Conservation (phyloP, 2,797 vertebrate species). For the Fundulus diaphanus region DNA sequence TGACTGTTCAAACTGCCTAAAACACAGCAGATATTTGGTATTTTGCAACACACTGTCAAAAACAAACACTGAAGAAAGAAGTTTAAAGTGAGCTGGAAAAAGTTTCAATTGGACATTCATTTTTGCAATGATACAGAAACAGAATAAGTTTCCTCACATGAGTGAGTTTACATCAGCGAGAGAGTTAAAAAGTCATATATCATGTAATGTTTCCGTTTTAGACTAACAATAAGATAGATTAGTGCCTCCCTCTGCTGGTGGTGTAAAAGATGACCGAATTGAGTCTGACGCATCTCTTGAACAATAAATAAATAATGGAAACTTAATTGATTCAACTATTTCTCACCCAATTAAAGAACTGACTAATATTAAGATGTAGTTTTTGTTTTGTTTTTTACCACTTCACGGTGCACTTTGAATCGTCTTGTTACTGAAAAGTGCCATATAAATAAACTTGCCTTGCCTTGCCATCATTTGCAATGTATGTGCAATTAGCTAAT, state of each 20-base stretch:
- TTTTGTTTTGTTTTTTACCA: too few relatives aligned
- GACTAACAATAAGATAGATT: not conserved
- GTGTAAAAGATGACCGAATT: not conserved
- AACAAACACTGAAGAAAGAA: not conserved
- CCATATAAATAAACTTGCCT: too few relatives aligned
- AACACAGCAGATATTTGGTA: constrained; percentile 20
- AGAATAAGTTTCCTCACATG: not conserved
- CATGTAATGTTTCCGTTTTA: not conserved
- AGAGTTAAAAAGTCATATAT: too few relatives aligned
- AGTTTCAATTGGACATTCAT: not conserved
- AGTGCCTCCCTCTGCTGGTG: constrained; percentile 70
- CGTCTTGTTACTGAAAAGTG: too few relatives aligned
- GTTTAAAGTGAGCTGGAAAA: not conserved
- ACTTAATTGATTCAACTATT: not conserved
- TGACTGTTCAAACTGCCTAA: constrained; percentile 25
- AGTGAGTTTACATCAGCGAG: not conserved
- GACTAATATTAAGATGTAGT: not conserved
- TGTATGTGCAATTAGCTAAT: not conserved
- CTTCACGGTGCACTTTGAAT: too few relatives aligned
- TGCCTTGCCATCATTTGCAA: too few relatives aligned
- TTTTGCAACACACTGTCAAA: constrained; percentile 14
- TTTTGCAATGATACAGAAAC: not conserved
- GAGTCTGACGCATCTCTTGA: not conserved
- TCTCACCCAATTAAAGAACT: not conserved
- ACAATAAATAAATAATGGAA: not conserved